Evolutionary conservation across 2,888 invertebrate genomes (phyloP), one percentile per base, ranked within the genome.

Genomic region (Brachypterus glaber): DNA sequence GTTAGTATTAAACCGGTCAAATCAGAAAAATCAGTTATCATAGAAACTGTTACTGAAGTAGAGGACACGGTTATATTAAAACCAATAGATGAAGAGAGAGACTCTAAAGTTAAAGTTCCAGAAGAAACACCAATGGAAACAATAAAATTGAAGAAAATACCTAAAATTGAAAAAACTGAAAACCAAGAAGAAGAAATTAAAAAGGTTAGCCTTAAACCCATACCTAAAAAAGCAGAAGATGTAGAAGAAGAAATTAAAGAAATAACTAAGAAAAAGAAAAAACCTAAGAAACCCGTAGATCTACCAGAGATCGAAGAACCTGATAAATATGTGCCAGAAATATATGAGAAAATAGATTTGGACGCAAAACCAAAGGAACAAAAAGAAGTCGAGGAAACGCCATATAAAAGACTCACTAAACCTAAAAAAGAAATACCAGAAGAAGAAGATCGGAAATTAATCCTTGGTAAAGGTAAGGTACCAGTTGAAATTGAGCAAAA

Each of bases 61-160:
- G 74, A 78, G 59, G 76, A 77, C 39, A 73, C 70, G 5, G 67
- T 75, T 1, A 63, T 73, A 26, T 58, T 76, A 37, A 74, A 72
- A 53, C 62, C 72, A 8, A 64, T 62, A 29, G 60, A 55, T 35
- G 48, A 57, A 39, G 37, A 51, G 12, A 29, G 46, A 47, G n/a
- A n/a, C n/a, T n/a, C n/a, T 33, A 51, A 53, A 40, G 46, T 52
- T 25, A 40, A 48, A 25, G 54, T 52, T 40, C 52, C 55, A 48
- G 41, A 56, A 54, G 43, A 49, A 39, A 35, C 41, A 33, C 25
- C 30, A 27, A 41, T 45, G 33, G 54, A 45, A 45, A 39, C 50
- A 35, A 49, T 53, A 12, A 44, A 46, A 30, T 41, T 55, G 13
- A 53, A 54, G 34, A 46, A 52, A 17, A 42, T 50, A 12, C 44